Evolutionary conservation across 2,888 invertebrate species (phyloP).

Genomic region (Scaptomyza reducta): DNA sequence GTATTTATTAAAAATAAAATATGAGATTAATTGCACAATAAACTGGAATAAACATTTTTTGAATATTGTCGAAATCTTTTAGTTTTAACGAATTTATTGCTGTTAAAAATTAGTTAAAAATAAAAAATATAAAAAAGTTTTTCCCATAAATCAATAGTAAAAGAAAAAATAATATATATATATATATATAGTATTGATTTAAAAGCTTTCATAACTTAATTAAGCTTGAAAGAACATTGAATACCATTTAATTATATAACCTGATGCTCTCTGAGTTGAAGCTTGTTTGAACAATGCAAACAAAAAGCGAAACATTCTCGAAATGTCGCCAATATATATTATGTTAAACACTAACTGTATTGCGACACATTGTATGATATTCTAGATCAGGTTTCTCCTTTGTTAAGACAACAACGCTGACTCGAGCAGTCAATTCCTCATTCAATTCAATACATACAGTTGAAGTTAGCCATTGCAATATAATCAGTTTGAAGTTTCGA

Average conservation of each 20-base stretch:
- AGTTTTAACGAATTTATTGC: no score
- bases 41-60: no score
- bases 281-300: background rate
- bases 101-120: no score
- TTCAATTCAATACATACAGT: conserved; percentile 6
- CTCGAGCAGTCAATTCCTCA: conserved; percentile 20
- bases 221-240: background rate
- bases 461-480: conserved; percentile 36
- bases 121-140: no score
- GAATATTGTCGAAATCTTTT: no score
- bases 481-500: conserved; percentile 23
- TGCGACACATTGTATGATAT: conserved; percentile 25
- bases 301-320: conserved; percentile 14
- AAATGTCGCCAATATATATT: conserved; percentile 45
- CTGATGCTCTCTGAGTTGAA: conserved; percentile 1
- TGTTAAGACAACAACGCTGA: conserved; percentile 23
- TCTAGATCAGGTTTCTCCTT: conserved; percentile 50
- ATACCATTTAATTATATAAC: conserved; percentile 22
- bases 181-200: no score
- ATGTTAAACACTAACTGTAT: conserved; percentile 46
- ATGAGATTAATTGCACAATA: no score
- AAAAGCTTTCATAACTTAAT: background rate
- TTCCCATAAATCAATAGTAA: background rate
- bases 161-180: background rate
- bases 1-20: background rate